A percentile compares a stretch with the other conserved stretches of the same genome.
Evolutionary conservation across 1,140 invertebrate species (phyloP).

Genomic region (Drosophila micromelanica): DNA sequence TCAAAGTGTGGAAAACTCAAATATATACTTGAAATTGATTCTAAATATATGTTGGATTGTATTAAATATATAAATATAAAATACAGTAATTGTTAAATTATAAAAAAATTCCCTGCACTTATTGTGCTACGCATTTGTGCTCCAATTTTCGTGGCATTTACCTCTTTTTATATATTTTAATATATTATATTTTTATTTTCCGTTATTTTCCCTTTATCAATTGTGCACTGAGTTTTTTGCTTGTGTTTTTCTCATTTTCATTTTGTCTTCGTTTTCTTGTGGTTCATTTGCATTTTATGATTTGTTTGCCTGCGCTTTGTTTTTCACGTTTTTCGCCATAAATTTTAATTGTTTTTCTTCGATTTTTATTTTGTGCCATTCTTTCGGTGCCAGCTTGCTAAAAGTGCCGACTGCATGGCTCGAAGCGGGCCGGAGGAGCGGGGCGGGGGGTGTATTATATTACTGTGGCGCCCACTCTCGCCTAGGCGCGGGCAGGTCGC

Average conservation of each 20-base stretch:
- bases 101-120: too few relatives aligned
- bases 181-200: too few relatives aligned
- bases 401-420: neutral
- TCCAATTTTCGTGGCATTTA: conserved; percentile 6
- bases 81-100: too few relatives aligned
- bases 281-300: conserved; percentile 49
- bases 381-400: conserved; percentile 16
- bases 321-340: conserved; percentile 63
- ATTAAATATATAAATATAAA: too few relatives aligned
- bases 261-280: conserved; percentile 10
- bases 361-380: conserved; percentile 67
- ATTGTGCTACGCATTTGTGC: neutral
- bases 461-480: conserved; percentile 14
- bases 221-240: conserved; percentile 14
- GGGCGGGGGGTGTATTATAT: neutral
- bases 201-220: conserved; percentile 15
- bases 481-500: conserved; percentile 40
- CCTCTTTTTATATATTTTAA: too few relatives aligned
- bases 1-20: neutral
- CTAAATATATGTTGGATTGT: too few relatives aligned
- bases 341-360: conserved; percentile 80
- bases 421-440: neutral
- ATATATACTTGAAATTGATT: too few relatives aligned
- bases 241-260: conserved; percentile 16
- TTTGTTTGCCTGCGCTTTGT: conserved; percentile 59